Evolutionary conservation across 2,113 vertebrate species (phyloP).

Genomic region (Pipra filicauda): DNA sequence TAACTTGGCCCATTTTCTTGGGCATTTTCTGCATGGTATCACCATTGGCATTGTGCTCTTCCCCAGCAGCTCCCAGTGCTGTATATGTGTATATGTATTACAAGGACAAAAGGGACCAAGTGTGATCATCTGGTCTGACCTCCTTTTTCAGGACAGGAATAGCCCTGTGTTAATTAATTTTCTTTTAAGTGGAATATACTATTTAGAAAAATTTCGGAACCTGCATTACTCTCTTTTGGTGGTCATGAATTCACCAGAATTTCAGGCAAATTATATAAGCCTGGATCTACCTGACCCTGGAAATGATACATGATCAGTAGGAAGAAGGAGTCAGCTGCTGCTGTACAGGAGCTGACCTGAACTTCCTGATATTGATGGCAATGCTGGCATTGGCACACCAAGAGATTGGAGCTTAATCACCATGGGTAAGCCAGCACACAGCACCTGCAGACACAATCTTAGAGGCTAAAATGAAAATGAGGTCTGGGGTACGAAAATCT

Average conservation of each 20-base stretch:
- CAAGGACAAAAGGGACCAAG: constrained; percentile 63
- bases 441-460: neutral
- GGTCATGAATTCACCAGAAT: constrained; percentile 17
- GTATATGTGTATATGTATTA: constrained; percentile 53
- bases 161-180: constrained; percentile 63
- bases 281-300: constrained; percentile 11
- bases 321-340: neutral
- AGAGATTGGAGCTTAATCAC: neutral
- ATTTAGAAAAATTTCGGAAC: constrained; percentile 34
- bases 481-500: neutral
- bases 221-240: constrained; percentile 8
- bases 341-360: neutral
- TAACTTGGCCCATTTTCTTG: constrained; percentile 11
- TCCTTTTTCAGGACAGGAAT: constrained; percentile 62
- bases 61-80: neutral
- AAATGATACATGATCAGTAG: neutral
- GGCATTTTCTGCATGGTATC: neutral
- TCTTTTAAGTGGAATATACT: constrained; percentile 64
- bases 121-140: constrained; percentile 49
- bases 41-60: neutral
- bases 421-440: neutral
- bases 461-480: neutral
- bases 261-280: constrained; percentile 49
- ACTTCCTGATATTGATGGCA: neutral
- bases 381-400: neutral